Percentiles rank a stretch among this genome's conserved stretches.
phyloP scores from a whole-genome alignment of 2,113 vertebrate genomes.

The Aptenodytes forsteri region DNA sequence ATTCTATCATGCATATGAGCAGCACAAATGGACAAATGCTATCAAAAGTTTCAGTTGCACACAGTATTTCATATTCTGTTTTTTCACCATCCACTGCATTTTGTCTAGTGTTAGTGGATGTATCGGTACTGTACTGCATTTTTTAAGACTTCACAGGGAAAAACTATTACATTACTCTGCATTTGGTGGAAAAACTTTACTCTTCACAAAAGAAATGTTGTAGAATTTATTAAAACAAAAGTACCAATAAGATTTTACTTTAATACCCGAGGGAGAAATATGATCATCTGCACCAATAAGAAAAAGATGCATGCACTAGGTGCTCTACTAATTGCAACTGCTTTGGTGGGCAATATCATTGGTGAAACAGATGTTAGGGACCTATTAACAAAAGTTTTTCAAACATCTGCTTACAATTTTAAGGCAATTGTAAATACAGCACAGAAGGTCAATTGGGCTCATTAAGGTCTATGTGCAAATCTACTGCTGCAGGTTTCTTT shows the following conservation, averaged over 20 bases:
- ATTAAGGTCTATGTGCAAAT: slow-evolving; percentile 91
- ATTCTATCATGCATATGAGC: slow-evolving; percentile 4
- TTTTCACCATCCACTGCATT: background rate
- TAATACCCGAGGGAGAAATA: slow-evolving; percentile 65
- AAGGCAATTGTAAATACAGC: slow-evolving; percentile 91
- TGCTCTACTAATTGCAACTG: slow-evolving; percentile 75
- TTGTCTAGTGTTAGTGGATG: background rate
- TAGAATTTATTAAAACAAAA: slow-evolving; percentile 67
- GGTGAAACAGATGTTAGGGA: slow-evolving; percentile 84
- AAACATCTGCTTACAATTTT: slow-evolving; percentile 97
- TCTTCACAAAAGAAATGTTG: slow-evolving; percentile 46
- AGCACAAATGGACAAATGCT: background rate
- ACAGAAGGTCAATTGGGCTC: slow-evolving; percentile 93
- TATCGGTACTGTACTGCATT: background rate
- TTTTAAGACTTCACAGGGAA: background rate
- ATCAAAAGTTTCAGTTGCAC: background rate
- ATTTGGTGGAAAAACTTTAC: background rate
- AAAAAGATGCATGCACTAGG: slow-evolving; percentile 65
- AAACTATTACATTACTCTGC: background rate
- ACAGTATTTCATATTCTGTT: background rate
- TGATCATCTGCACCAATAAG: slow-evolving; percentile 56
- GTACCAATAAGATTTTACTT: slow-evolving; percentile 56
- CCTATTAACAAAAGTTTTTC: slow-evolving; percentile 80
- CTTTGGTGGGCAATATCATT: slow-evolving; percentile 76
- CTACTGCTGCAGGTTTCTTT: slow-evolving; percentile 81